Percentiles rank a stretch among this genome's conserved stretches.
Evolutionary conservation across 2,797 vertebrate species (phyloP).

Genomic region (Tokudaia muenninki): DNA sequence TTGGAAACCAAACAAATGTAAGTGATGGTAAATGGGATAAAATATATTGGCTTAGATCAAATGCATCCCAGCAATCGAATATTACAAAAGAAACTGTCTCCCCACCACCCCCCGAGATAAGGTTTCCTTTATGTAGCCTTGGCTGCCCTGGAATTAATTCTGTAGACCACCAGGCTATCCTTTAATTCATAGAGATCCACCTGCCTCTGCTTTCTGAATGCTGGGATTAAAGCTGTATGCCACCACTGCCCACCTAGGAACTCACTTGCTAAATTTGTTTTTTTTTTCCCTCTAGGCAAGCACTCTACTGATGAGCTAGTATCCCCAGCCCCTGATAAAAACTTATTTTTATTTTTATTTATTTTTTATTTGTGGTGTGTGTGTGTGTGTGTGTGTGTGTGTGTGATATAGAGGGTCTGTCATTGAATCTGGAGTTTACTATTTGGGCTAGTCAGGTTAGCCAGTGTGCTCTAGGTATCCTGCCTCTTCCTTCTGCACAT

Average conservation of each 20-base stretch:
- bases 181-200: background rate
- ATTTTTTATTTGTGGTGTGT: too few relatives aligned
- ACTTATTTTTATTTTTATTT: too few relatives aligned
- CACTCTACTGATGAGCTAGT: background rate
- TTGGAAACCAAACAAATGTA: background rate
- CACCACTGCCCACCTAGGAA: background rate
- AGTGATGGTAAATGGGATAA: slow-evolving; percentile 40
- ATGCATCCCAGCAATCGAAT: background rate
- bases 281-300: background rate
- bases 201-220: background rate
- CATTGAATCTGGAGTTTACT: too few relatives aligned
- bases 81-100: slow-evolving; percentile 2
- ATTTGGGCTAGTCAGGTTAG: background rate
- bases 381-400: too few relatives aligned
- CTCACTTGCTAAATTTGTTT: background rate
- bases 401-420: too few relatives aligned
- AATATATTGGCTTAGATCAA: slow-evolving; percentile 28
- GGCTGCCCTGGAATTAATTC: background rate
- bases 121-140: background rate
- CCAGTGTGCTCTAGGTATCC: background rate
- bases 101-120: background rate
- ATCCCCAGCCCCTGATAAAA: background rate
- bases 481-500: background rate
- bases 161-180: background rate
- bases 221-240: background rate